Base-by-base conservation (phyloP, 2,797 vertebrate genomes). In the Trichosurus vulpecula region DNA sequence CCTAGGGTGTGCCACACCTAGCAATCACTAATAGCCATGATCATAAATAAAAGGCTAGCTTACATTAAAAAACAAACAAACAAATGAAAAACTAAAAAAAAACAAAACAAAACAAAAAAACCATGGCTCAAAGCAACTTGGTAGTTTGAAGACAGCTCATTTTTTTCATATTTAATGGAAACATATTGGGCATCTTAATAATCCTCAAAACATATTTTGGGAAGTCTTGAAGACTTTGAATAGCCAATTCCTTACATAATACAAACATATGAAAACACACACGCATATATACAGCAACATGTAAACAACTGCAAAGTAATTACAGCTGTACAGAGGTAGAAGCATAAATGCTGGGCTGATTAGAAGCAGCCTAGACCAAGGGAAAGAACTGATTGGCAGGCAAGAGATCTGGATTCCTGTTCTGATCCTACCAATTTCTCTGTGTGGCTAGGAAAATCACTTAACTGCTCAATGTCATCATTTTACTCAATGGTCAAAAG, bases 291-390 rank as follows among this genome's bases (percentile, higher is more conserved):
- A 87, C 74, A 87, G 74, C 47, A 87, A 47, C 74, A 51, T 87
- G 89, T 95, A 91, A 96, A 93, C 61, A 93, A 53, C n/a, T 51
- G 87, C 94, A 94, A 97, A 96, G 30, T 87, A 90, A 95, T n/a
- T 31, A 52, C 57, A 96, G 56, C 56, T 95, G 13, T 89, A 92
- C 53, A 41, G 35, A 30, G 41, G 22, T 81, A 81, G 74, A 81
- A 47, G 10, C 41, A 51, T 87, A 51, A 87, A 47, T 87, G 41
- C 25, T 12, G 3, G 41, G 25, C 9, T 87, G 25, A 51, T 87
- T 87, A 0, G 53, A 87, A 95, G 51, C 27, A 30, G 2, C 52
- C 61, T 22, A 56, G 25, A 81, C 30, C 57, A 58, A 12, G 95
- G 25, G 90, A 54, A 93, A 51, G 25, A 2, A 87, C 51, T 87